phyloP scores from a whole-genome alignment of 2,888 invertebrate species.

The Helicoverpa assulta region DNA sequence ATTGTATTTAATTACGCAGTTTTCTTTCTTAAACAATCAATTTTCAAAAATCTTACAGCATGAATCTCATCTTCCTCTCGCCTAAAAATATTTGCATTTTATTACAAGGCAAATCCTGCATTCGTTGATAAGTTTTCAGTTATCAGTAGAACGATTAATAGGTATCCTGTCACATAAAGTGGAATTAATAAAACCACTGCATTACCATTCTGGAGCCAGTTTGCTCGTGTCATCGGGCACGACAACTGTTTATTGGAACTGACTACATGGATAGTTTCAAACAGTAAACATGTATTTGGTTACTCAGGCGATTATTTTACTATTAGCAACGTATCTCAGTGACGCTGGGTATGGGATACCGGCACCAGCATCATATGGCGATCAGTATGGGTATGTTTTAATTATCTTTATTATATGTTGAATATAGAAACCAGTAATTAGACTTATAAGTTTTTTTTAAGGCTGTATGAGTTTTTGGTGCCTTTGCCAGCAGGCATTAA shows the following conservation, averaged over 20 bases:
- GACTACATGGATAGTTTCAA: slow-evolving; percentile 65
- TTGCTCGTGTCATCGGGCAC: slow-evolving; percentile 72
- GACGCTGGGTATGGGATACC: slow-evolving; percentile 76
- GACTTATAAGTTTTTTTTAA: neutral
- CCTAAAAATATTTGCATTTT: slow-evolving; percentile 43
- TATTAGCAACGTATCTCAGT: slow-evolving; percentile 72
- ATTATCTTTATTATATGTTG: neutral
- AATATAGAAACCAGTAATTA: neutral
- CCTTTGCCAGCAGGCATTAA: neutral
- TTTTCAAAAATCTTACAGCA: slow-evolving; percentile 34
- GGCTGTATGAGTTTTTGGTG: slow-evolving; percentile 1
- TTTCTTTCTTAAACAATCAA: too few species aligned
- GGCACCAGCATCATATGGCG: slow-evolving; percentile 53
- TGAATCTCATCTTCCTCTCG: slow-evolving; percentile 40
- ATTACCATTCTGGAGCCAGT: slow-evolving; percentile 74
- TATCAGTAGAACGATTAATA: slow-evolving; percentile 74
- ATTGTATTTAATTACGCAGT: too few species aligned
- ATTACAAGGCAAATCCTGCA: slow-evolving; percentile 65
- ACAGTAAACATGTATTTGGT: slow-evolving; percentile 72
- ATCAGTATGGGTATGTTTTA: slow-evolving; percentile 71
- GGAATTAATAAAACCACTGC: slow-evolving; percentile 69
- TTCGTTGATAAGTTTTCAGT: slow-evolving; percentile 63
- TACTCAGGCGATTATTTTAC: slow-evolving; percentile 72
- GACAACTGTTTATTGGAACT: slow-evolving; percentile 64
- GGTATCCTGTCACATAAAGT: slow-evolving; percentile 76